Conservation (phyloP, 1,140 invertebrate genomes). For the Ceratosolen fusciceps region DNA sequence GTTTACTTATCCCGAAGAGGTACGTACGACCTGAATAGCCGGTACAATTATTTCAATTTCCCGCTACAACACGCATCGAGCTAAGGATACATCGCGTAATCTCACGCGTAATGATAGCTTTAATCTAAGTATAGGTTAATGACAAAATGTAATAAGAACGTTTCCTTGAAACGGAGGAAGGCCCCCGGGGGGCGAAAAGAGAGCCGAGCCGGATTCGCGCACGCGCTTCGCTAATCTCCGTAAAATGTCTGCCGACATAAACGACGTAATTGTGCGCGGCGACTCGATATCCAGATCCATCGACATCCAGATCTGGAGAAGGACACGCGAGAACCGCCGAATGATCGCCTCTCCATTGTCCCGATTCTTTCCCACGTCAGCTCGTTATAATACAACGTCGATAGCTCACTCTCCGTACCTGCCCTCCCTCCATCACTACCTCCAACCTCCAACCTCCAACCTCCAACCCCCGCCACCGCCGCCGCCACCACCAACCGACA, state of each 20-base stretch:
- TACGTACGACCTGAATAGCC: not conserved
- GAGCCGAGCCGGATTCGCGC: constrained; percentile 1
- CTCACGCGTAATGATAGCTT: constrained; percentile 33
- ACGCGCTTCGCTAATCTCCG: not conserved
- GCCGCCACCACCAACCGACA: too few relatives aligned
- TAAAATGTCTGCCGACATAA: constrained; percentile 13
- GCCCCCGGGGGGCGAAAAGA: constrained; percentile 25
- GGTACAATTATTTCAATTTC: constrained; percentile 42
- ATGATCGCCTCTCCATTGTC: constrained; percentile 4
- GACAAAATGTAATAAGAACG: constrained; percentile 45
- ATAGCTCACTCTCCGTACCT: constrained; percentile 55
- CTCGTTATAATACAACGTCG: constrained; percentile 53
- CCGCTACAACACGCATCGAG: not conserved
- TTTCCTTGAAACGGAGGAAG: constrained; percentile 39
- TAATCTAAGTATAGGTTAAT: constrained; percentile 34
- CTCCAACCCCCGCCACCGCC: too few relatives aligned
- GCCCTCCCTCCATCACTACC: too few relatives aligned
- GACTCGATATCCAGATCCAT: not conserved
- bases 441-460: too few relatives aligned
- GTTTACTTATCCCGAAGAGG: constrained; percentile 14
- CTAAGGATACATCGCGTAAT: constrained; percentile 11
- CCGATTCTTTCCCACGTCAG: not conserved
- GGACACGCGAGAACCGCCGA: too few relatives aligned
- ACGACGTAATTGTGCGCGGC: not conserved
- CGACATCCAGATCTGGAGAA: too few relatives aligned